Evolutionary conservation across 2,888 invertebrate species (phyloP), one percentile per base, ranked within the genome.

Genomic region (Noctua pronuba): DNA sequence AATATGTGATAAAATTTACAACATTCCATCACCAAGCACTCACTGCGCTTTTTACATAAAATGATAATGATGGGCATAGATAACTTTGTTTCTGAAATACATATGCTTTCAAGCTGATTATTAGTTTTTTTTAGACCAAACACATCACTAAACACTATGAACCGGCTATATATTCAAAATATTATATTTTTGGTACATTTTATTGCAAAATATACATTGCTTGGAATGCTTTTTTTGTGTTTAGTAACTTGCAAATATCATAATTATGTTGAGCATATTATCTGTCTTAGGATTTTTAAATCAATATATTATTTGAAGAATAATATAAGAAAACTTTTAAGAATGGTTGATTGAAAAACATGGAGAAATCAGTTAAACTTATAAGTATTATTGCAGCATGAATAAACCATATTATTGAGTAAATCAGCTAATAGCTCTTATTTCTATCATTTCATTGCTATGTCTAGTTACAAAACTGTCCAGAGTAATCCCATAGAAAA

Each of bases 1-100:
- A 89, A 84, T 86, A 86, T 86, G 92, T 93, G 92, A 93, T 93
- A 93, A 92, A 93, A 94, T 94, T 92, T 94, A 94, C 92, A 95
- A 94, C 94, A 92, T 90, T 95, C 95, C 95, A 88, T 93, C 94
- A 95, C 95, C 95, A 89, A 91, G 90, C 91, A 86, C 79, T 70
- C 82, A 21, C 52, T 79, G 79, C 80, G 84, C 88, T 87, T 82
- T 82, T 79, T 80, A 86, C 70, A 82, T 79, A 82, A 80, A 82
- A 84, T 77, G 68, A 81, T 79, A 73, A 77, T 73, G 83, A 79
- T 84, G 75, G 88, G 78, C 72, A 84, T 81, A 77, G 68, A 82
- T 80, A 67, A 79, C 64, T 78, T 78, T 79, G 68, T 67, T 76
- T 79, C 41, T 83, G 71, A n/a, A 80, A 67, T 67, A 79, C 38